Evolutionary conservation across 2,888 invertebrate genomes (phyloP).

Genomic region (Oscheius onirici): DNA sequence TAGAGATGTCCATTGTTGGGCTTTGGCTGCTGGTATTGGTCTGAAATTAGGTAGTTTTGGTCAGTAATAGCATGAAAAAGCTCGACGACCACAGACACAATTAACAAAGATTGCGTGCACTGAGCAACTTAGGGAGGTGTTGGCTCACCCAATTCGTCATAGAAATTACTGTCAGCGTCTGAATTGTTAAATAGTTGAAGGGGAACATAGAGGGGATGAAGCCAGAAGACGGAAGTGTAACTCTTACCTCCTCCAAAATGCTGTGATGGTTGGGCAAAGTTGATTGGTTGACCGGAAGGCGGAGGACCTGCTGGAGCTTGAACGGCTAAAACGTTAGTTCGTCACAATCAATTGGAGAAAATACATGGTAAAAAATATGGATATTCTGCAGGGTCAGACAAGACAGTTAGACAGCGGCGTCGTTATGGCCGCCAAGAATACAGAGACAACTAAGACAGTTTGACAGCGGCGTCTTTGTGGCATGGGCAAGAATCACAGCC

Average conservation of each 20-base stretch:
- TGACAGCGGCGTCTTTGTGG: too few relatives aligned
- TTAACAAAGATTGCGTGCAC: not conserved
- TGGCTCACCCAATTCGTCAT: conserved; percentile 29
- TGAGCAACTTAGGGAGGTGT: conserved; percentile 1
- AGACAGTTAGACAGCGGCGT: too few relatives aligned
- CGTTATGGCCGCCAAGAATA: too few relatives aligned
- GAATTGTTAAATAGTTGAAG: not conserved
- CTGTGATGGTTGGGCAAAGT: too few relatives aligned
- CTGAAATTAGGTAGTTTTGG: conserved; percentile 2
- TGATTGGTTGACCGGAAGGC: not conserved
- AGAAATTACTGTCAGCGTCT: conserved; percentile 32
- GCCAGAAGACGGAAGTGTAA: not conserved
- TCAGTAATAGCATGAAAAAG: not conserved
- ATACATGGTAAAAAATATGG: too few relatives aligned
- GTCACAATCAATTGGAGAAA: too few relatives aligned
- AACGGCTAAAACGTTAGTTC: too few relatives aligned
- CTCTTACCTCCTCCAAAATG: not conserved
- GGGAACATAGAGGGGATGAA: not conserved
- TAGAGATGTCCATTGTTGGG: conserved; percentile 44
- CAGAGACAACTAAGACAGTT: too few relatives aligned
- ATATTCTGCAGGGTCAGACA: too few relatives aligned
- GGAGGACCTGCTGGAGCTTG: not conserved
- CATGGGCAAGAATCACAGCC: too few relatives aligned
- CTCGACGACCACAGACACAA: conserved; percentile 11
- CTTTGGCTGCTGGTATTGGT: not conserved